Base-by-base conservation (phyloP, 2,888 invertebrate genomes). In the Parascotia fuliginaria region DNA sequence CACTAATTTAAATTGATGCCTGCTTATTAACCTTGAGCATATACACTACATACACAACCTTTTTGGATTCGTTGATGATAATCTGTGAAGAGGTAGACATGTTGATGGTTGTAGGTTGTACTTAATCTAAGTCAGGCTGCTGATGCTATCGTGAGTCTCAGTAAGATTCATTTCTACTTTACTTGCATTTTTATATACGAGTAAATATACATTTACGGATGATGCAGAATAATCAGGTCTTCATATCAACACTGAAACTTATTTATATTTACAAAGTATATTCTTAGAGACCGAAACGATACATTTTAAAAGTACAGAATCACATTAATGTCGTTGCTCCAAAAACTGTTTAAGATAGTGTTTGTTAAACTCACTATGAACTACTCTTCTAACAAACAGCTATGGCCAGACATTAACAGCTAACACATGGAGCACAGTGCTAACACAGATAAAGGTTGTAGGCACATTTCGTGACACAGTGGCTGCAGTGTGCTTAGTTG, bases 341-440 rank as follows among this genome's bases (percentile, higher is more conserved):
- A 45, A 49, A 47, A 49, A 31, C 39, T 42, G 24, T 57, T 29
- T 38, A 39, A 15, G 41, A 52, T 12, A 14, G 29, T 59, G 38
- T 65, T 55, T 54, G 67, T 60, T 62, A 58, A 62, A 65, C 64
- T 66, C 51, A 55, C 57, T 56, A 64, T 42, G 57, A 60, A 65
- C n/a, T n/a, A n/a, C 44, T 55, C 56, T 54, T 45, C 54, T 72
- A 67, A 70, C 62, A 43, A 60, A 66, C 52, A 61, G 37, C 46
- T 62, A 71, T 65, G 70, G 70, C 60, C 51, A 62, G 50, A 31
- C 32, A 31, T 42, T 40, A 46, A 52, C 46, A 44, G 15, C 42
- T 39, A 36, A 43, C 53, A 51, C 57, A 33, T 47, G 15, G 43
- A 37, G 31, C 46, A 58, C 34, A 36, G 69, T 62, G 69, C 33